These are phyloP conservation scores for Eubasilissa regina DNA, from an alignment of 1,140 invertebrate genomes.

Conservation along the genomic window DNA sequence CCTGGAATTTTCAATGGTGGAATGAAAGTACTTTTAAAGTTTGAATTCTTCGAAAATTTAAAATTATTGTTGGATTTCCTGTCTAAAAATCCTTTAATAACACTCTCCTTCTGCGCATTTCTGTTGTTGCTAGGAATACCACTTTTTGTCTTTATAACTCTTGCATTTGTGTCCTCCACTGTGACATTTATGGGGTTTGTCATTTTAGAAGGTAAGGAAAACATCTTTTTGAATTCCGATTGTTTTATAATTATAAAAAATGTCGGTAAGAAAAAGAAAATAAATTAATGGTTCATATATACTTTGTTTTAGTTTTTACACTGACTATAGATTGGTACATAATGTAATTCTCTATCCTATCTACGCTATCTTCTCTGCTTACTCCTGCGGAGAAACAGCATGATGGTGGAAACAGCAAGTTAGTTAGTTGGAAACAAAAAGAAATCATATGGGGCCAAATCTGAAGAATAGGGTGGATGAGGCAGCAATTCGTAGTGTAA, in stretches of 20 bases:
- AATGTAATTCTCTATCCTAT: too few species aligned
- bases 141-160: conserved; percentile 22
- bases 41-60: conserved; percentile 1
- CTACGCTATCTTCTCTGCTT: too few species aligned
- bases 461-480: too few species aligned
- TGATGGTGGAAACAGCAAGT: too few species aligned
- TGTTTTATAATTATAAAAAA: conserved; percentile 5
- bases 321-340: too few species aligned
- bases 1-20: neutral
- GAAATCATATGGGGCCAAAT: too few species aligned
- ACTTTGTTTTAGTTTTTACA: too few species aligned
- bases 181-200: conserved; percentile 36
- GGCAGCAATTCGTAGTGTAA: too few species aligned
- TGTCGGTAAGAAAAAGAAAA: too few species aligned
- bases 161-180: conserved; percentile 13
- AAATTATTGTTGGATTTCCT: conserved; percentile 14
- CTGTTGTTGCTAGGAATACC: conserved; percentile 21
- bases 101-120: conserved; percentile 25
- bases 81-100: conserved; percentile 10
- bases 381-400: too few species aligned
- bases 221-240: neutral
- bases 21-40: neutral
- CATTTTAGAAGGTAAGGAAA: conserved; percentile 35
- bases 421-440: too few species aligned
- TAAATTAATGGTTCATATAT: too few species aligned